A percentile compares a stretch with the other conserved stretches of the same genome.
These are phyloP conservation scores for Torymus aiolomorphi DNA, from an alignment of 2,888 invertebrate species.

Conservation along the genomic window DNA sequence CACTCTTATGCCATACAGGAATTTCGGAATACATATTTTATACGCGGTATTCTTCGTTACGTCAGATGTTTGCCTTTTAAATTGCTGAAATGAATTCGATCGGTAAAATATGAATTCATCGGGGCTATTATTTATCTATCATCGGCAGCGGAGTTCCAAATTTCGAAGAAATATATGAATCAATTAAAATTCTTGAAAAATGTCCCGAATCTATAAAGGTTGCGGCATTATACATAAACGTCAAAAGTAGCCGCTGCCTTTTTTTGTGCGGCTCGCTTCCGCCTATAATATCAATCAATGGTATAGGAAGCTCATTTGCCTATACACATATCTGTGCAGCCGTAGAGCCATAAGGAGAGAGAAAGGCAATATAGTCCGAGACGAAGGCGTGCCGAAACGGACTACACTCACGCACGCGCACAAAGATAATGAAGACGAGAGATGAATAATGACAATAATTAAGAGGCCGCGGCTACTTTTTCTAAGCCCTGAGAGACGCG, in stretches of 20 bases:
- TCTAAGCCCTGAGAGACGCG: not conserved
- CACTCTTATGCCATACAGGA: too few relatives aligned
- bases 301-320: slow-evolving; percentile 48
- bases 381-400: slow-evolving; percentile 12
- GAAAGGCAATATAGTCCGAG: slow-evolving; percentile 17
- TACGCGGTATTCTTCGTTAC: not conserved
- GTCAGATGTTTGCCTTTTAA: slow-evolving; percentile 43
- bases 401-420: not conserved
- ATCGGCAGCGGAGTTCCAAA: slow-evolving; percentile 27
- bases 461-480: slow-evolving; percentile 46
- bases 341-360: not conserved
- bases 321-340: slow-evolving; percentile 14
- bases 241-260: slow-evolving; percentile 23
- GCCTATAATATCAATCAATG: slow-evolving; percentile 49
- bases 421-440: slow-evolving; percentile 37
- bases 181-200: slow-evolving; percentile 54
- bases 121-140: slow-evolving; percentile 39
- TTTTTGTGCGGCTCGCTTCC: slow-evolving; percentile 30
- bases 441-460: slow-evolving; percentile 49
- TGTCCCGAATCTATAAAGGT: slow-evolving; percentile 31
- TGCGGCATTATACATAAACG: slow-evolving; percentile 7
- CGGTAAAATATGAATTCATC: slow-evolving; percentile 53
- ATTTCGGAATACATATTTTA: not conserved
- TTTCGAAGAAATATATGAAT: slow-evolving; percentile 51
- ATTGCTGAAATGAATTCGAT: slow-evolving; percentile 41